Percentiles rank a stretch among this genome's conserved stretches.
Evolutionary conservation across 2,888 invertebrate genomes (phyloP).

Genomic region (Drosophila nigricruria): DNA sequence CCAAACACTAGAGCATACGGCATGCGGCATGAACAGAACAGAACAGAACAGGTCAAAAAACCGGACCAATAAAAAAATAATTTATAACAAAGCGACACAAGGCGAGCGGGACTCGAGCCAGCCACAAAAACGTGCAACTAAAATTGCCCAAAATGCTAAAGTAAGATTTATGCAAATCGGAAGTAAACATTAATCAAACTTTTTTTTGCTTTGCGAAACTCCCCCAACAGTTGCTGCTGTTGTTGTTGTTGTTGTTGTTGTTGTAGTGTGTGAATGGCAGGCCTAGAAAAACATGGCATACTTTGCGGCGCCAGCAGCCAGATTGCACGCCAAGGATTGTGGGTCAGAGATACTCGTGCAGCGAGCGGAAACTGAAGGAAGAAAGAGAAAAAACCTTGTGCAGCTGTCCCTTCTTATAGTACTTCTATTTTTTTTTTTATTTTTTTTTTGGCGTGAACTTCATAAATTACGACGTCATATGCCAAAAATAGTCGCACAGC

Average conservation of each 20-base stretch:
- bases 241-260: conserved; percentile 12
- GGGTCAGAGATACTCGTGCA: conserved; percentile 61
- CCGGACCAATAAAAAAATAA: conserved; percentile 73
- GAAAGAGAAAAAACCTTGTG: conserved; percentile 36
- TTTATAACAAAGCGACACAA: conserved; percentile 69
- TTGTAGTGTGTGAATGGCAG: conserved; percentile 44
- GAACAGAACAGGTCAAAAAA: neutral
- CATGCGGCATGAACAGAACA: neutral
- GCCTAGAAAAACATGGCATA: conserved; percentile 59
- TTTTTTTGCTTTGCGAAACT: conserved; percentile 35
- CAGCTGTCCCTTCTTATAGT: conserved; percentile 40
- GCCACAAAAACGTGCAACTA: conserved; percentile 31
- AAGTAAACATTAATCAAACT: conserved; percentile 84
- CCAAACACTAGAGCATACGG: conserved; percentile 49
- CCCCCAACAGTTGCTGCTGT: conserved; percentile 16
- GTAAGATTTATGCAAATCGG: conserved; percentile 85
- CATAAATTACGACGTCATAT: conserved; percentile 78
- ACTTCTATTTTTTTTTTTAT: conserved; percentile 19
- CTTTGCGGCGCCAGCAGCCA: conserved; percentile 69
- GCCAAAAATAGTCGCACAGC: conserved; percentile 64
- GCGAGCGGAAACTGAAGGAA: conserved; percentile 43
- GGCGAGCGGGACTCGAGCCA: conserved; percentile 10
- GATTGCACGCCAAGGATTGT: conserved; percentile 66
- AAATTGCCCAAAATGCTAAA: conserved; percentile 73
- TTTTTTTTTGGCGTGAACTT: conserved; percentile 51